Base-by-base conservation (phyloP, 2,888 invertebrate genomes). In the Herminia tarsipennalis region DNA sequence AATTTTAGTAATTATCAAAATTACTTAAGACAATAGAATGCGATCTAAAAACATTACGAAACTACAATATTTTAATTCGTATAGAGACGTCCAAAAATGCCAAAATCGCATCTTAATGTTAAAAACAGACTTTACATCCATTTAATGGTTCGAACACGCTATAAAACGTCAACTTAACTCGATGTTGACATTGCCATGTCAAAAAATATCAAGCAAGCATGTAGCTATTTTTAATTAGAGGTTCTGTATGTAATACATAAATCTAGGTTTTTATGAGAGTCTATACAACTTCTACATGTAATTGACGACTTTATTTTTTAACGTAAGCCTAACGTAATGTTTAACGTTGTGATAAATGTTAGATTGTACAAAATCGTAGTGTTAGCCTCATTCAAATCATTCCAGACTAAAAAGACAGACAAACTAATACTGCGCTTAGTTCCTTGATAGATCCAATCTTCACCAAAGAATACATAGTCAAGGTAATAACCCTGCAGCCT, bases 131-230 rank as follows among this genome's bases (percentile, higher is more conserved):
- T 60, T 68, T 68, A 51, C 54, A 53, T 39, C 30, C 52, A 49
- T 46, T 48, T 47, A 40, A 44, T 48, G 67, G 28, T 58, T 56
- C 36, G 39, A 55, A 66, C 76, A 79, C 78, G 76, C 69, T 68
- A 76, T 80, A 78, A 78, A 79, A 72, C 71, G 66, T 71, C 72
- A 65, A n/a, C 63, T 64, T 59, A 63, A 68, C 59, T 56, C 54
- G 49, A 35, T 47, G 14, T 47, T 64, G 44, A 45, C 36, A 56
- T 64, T 54, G 53, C 47, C 48, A 28, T 32, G 40, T 52, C 42
- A 46, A 56, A 63, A 61, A 66, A 58, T 50, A 39, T 51, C 37
- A 39, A 40, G 24, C 35, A 38, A 55, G 44, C 13, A n/a, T 16
- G 39, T 29, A 24, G 14, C 13, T 27, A 9, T 20, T 12, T 13